Evolutionary conservation across 1,140 invertebrate genomes (phyloP).

Genomic region (Copidosoma floridanum): DNA sequence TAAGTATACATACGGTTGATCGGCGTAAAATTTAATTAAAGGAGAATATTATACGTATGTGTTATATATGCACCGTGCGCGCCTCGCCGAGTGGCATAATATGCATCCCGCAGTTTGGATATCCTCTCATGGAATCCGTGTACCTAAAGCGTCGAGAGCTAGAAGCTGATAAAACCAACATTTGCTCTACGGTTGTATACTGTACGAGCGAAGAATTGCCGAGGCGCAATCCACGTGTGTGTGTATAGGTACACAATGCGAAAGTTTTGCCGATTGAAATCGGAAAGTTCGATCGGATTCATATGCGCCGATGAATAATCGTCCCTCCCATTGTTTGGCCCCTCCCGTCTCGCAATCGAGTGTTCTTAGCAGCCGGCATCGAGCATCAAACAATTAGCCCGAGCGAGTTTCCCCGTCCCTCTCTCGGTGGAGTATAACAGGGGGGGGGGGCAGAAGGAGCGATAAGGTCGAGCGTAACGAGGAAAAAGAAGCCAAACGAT

Average conservation of each 20-base stretch:
- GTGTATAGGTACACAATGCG: neutral
- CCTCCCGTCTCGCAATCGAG: slow-evolving; percentile 1
- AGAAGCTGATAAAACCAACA: too few relatives aligned
- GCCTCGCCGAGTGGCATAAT: too few relatives aligned
- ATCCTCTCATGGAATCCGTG: too few relatives aligned
- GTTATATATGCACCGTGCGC: too few relatives aligned
- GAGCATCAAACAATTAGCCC: slow-evolving; percentile 47
- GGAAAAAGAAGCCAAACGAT: slow-evolving; percentile 1
- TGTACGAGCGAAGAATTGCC: too few relatives aligned
- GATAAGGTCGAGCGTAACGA: neutral
- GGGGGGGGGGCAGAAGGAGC: neutral
- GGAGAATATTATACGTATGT: too few relatives aligned
- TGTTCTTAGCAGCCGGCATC: neutral
- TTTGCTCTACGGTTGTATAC: slow-evolving; percentile 1
- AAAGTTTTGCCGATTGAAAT: slow-evolving; percentile 4
- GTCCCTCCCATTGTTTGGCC: neutral
- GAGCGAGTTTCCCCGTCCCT: too few relatives aligned
- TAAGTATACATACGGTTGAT: slow-evolving; percentile 3
- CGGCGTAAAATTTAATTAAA: slow-evolving; percentile 27
- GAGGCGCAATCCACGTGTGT: neutral
- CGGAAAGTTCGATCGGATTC: slow-evolving; percentile 18
- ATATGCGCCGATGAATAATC: slow-evolving; percentile 10
- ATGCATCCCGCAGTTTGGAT: too few relatives aligned
- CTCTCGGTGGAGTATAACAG: too few relatives aligned
- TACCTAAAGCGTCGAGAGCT: too few relatives aligned